Evolutionary conservation across 37 sponge, comb jelly and placozoan genomes (phyloP), one percentile per base, ranked within the genome.

Genomic region (Lycopodina hypogea): DNA sequence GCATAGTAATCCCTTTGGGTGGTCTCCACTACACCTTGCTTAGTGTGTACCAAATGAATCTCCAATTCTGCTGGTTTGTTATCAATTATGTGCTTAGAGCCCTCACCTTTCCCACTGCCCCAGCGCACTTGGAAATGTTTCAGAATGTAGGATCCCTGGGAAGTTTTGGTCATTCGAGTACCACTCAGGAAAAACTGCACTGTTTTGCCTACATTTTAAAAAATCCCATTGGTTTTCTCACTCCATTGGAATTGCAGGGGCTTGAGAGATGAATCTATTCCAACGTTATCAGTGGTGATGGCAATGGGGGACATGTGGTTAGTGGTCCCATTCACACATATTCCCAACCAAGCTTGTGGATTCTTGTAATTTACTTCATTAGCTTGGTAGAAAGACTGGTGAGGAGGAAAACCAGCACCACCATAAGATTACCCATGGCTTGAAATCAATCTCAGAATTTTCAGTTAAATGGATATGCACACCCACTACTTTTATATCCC

Each of bases 71-170:
- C 78, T n/a, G 29, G 35, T 1, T 4, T 71, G 11, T 58, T 39
- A 39, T 87, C 64, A 15, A 87, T 37, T 23, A 15, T 32, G 42
- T 87, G 82, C 74, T 87, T 83, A 11, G 88, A 71, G 1, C 88
- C 88, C 33, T 77, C 82, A 1, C 14, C n/a, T 1, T 28, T 57
- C 3, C 37, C 21, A 36, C 45, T 33, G 39, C 88, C 88, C 87
- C 87, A 86, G 76, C 80, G 87, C 29, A 86, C 51, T 53, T 86
- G 87, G 30, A 86, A 86, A 76, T 81, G 88, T 41, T n/a, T 24
- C 1, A 87, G 41, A 0, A 34, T 23, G 30, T 85, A 85, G 17
- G 79, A 78, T 2, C 79, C 86, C 9, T 22, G 7, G 55, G 66
- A 72, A 2, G 66, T 85, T 4, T 2, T 62, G 39, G 48, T 41